Conservation (phyloP, 2,888 invertebrate genomes). For the Ariolimax columbianus region DNA sequence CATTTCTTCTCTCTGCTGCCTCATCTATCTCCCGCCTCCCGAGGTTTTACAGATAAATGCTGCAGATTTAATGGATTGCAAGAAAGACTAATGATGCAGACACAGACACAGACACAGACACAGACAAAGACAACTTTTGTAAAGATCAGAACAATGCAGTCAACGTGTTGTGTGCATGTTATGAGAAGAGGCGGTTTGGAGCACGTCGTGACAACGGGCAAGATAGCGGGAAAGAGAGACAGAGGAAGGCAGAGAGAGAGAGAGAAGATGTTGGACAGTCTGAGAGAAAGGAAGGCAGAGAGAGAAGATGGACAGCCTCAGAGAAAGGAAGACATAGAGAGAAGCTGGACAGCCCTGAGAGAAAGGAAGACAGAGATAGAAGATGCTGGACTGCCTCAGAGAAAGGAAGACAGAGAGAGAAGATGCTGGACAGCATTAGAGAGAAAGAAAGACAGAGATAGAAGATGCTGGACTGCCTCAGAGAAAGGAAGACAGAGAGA, state of each 20-base stretch:
- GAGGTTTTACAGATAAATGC: too few species aligned
- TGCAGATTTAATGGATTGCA: too few species aligned
- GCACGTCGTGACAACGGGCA: too few species aligned
- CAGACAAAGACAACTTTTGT: too few species aligned
- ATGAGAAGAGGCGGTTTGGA: too few species aligned
- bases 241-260: background rate
- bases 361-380: background rate
- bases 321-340: background rate
- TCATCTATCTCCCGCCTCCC: slow-evolving; percentile 2
- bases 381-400: too few species aligned
- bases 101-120: too few species aligned
- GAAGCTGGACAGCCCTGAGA: background rate
- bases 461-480: background rate
- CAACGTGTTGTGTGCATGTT: too few species aligned
- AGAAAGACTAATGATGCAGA: too few species aligned
- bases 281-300: background rate
- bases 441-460: background rate
- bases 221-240: background rate
- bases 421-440: background rate
- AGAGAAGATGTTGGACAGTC: background rate
- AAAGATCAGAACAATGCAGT: too few species aligned
- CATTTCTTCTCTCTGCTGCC: background rate
- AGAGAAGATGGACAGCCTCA: background rate
- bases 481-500: background rate
- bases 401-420: background rate